Evolutionary conservation across 2,797 vertebrate genomes (phyloP).

Genomic region (Poecilia picta): DNA sequence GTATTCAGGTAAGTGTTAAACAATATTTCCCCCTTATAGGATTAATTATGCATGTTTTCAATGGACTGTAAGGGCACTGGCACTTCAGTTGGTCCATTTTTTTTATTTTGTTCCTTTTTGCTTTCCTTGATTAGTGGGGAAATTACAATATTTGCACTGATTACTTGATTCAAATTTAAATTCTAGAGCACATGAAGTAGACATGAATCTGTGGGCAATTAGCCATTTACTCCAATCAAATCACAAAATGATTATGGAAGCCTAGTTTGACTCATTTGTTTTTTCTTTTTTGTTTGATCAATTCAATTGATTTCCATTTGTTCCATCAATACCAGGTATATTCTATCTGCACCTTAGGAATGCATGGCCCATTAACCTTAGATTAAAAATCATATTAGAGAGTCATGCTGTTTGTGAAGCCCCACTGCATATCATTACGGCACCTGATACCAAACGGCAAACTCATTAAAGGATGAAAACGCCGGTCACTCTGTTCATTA

Average conservation of each 20-base stretch:
- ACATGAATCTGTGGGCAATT: neutral
- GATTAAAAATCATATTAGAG: constrained; percentile 17
- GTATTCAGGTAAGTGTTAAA: no score
- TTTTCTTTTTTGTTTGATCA: constrained; percentile 17
- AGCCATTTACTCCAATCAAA: constrained; percentile 21
- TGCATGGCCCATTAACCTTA: constrained; percentile 17
- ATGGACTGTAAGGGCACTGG: neutral
- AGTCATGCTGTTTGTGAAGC: neutral
- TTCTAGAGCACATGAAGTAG: neutral
- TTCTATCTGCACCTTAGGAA: neutral
- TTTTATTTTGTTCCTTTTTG: neutral
- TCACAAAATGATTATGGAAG: constrained; percentile 31
- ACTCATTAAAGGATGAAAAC: constrained; percentile 3
- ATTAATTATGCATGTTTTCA: neutral
- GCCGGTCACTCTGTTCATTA: neutral
- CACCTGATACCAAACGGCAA: neutral
- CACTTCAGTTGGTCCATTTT: neutral
- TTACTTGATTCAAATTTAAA: constrained; percentile 10
- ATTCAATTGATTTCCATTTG: constrained; percentile 33
- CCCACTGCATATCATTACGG: neutral
- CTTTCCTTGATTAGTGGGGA: neutral
- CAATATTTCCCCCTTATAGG: neutral
- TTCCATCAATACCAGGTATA: constrained; percentile 3
- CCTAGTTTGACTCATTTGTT: neutral
- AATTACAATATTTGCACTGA: neutral